A percentile compares a stretch with the other conserved stretches of the same genome.
Evolutionary conservation across 2,888 invertebrate species (phyloP).

Genomic region (Amblyjoppa fuscipennis): DNA sequence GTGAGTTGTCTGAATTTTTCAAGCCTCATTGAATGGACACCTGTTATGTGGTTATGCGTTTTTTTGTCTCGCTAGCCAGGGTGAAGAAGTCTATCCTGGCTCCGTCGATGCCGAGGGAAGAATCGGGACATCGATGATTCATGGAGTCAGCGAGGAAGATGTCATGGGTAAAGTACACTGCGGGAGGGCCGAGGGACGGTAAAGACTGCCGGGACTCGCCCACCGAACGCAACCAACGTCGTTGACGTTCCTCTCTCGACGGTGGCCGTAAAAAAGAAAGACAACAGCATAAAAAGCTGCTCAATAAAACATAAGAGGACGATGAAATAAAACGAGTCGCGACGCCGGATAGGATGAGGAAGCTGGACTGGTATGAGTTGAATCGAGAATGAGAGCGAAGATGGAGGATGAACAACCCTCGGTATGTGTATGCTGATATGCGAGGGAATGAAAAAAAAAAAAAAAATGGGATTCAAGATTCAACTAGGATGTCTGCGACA

Average conservation of each 20-base stretch:
- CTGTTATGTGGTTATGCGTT: constrained; percentile 53
- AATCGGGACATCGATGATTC: constrained; percentile 57
- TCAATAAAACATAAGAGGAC: constrained; percentile 77
- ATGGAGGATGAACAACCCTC: constrained; percentile 25
- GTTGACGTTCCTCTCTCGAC: constrained; percentile 22
- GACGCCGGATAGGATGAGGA: constrained; percentile 43
- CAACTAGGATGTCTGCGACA: background rate
- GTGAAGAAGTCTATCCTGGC: background rate
- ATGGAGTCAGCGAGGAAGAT: constrained; percentile 47
- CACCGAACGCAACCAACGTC: constrained; percentile 7
- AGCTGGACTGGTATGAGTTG: background rate
- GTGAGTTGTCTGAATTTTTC: constrained; percentile 62
- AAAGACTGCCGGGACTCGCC: constrained; percentile 20
- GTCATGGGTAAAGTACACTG: constrained; percentile 34
- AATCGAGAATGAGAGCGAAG: background rate
- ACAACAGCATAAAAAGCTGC: constrained; percentile 71
- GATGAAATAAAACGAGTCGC: constrained; percentile 74
- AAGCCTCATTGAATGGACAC: constrained; percentile 64
- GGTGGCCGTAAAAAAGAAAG: constrained; percentile 49
- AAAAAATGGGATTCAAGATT: background rate
- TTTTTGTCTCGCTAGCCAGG: constrained; percentile 33
- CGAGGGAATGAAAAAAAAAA: constrained; percentile 9
- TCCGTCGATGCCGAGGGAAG: constrained; percentile 21
- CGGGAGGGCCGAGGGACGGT: constrained; percentile 25
- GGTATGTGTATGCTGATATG: constrained; percentile 28